Evolutionary conservation across 2,113 vertebrate genomes (phyloP).

Genomic region (Trachemys scripta): DNA sequence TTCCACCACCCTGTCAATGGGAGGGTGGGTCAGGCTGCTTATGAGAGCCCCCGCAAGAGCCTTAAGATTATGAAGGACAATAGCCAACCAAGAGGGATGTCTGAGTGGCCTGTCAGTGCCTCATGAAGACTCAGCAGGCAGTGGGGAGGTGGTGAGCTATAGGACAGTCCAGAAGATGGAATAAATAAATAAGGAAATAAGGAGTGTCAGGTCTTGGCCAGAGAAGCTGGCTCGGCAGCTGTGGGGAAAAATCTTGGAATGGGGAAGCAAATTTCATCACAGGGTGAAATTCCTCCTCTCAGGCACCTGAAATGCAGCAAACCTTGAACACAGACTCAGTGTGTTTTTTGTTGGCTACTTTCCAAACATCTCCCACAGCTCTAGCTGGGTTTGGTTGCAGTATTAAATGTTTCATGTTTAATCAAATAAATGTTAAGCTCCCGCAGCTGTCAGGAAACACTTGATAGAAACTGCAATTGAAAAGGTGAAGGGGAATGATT

Average conservation of each 20-base stretch:
- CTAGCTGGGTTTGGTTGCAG: not conserved
- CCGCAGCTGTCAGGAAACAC: conserved; percentile 13
- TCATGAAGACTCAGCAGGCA: not conserved
- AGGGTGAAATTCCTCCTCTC: not conserved
- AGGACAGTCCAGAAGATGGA: not conserved
- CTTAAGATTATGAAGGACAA: not conserved
- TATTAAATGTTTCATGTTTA: conserved; percentile 11
- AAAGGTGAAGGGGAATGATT: conserved; percentile 41
- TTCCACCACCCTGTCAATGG: not conserved
- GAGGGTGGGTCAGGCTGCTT: not conserved
- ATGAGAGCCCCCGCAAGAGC: not conserved
- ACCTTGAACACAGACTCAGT: not conserved
- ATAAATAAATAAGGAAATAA: not conserved
- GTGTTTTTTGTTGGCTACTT: not conserved
- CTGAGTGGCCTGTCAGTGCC: not conserved
- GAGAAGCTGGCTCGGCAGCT: not conserved
- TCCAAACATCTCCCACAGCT: not conserved
- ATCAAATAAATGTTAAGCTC: conserved; percentile 23
- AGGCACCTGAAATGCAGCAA: not conserved
- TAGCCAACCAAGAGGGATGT: not conserved
- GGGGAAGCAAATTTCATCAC: conserved; percentile 10
- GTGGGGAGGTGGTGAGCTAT: not conserved
- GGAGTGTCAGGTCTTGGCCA: not conserved
- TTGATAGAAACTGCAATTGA: conserved; percentile 52
- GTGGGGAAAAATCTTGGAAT: not conserved